Evolutionary conservation across 1,140 invertebrate species (phyloP), one percentile per base, ranked within the genome.

Genomic region (Cydia splendana): DNA sequence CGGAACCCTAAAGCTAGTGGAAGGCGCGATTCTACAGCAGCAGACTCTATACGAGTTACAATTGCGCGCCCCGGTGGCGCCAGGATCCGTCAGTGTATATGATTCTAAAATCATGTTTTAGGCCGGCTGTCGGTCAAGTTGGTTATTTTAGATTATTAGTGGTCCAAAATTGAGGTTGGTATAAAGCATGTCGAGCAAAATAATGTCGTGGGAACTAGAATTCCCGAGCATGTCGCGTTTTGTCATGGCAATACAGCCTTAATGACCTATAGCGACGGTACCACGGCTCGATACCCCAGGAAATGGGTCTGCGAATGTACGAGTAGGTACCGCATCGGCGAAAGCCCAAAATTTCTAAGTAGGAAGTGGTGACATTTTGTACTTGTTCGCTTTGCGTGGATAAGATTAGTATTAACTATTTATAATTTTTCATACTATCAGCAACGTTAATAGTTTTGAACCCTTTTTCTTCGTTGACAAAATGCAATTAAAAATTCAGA

Each of bases 261-360:
- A 62, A 24, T 62, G 57, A 24, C 57, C 57, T 20, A 24, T n/a
- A 62, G 20, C 20, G 20, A n/a, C 20, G 57, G 20, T 24, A 24
- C 9, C n/a, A 24, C 20, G 57, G 57, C 20, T 62, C 57, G 57
- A 82, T 76, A 82, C 78, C 85, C 84, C 85, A 90, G 88, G 88
- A 91, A 91, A 88, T 80, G 79, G 78, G 82, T 87, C 77, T 84
- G 79, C 79, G 79, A 57, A 13, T 42, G 9, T 42, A 42, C 7
- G 38, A 42, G 38, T 42, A 42, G 15, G 53, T 20, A 62, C 18
- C 18, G 57, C 82, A 79, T 85, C 85, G 85, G 78, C 83, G 81
- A 90, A 90, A 88, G 82, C 78, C 86, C 82, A 89, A 90, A 89
- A 82, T 87, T 90, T 62, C 87, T 89, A 88, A 86, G 79, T 86